Conservation (phyloP, 2,888 invertebrate genomes). For the Epinotia brunnichana region DNA sequence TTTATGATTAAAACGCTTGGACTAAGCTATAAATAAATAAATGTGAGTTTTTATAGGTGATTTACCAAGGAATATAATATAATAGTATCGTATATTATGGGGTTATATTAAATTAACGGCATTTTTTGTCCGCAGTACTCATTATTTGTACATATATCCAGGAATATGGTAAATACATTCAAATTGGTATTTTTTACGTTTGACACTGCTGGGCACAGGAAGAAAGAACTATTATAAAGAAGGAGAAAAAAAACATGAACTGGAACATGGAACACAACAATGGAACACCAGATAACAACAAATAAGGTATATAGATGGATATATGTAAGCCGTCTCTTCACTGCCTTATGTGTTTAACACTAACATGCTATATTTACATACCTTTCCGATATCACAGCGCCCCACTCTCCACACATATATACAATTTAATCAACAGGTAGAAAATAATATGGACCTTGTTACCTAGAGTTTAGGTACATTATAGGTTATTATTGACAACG, state of each 20-base stretch:
- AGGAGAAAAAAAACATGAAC: too few species aligned
- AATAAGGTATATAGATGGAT: background rate
- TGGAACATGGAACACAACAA: too few species aligned
- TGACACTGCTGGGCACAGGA: too few species aligned
- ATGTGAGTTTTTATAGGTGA: slow-evolving; percentile 1
- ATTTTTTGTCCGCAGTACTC: background rate
- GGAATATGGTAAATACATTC: background rate
- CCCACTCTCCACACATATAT: slow-evolving; percentile 45
- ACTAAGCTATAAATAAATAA: slow-evolving; percentile 27
- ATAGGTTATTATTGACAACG: background rate
- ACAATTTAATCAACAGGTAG: background rate
- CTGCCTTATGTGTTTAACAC: slow-evolving; percentile 38
- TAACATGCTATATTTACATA: slow-evolving; percentile 47
- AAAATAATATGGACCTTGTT: slow-evolving; percentile 10
- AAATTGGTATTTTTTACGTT: background rate
- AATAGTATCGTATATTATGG: slow-evolving; percentile 1
- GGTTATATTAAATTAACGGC: slow-evolving; percentile 4
- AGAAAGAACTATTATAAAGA: too few species aligned
- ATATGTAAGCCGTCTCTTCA: background rate
- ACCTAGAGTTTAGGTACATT: slow-evolving; percentile 10
- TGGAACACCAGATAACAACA: too few species aligned
- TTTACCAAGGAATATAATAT: background rate
- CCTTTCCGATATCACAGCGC: slow-evolving; percentile 71
- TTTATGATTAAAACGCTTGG: slow-evolving; percentile 12
- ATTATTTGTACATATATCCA: slow-evolving; percentile 4